These are phyloP conservation scores for Rhinopomastus cyanomelas DNA, from an alignment of 2,113 vertebrate genomes.

Conservation along the genomic window DNA sequence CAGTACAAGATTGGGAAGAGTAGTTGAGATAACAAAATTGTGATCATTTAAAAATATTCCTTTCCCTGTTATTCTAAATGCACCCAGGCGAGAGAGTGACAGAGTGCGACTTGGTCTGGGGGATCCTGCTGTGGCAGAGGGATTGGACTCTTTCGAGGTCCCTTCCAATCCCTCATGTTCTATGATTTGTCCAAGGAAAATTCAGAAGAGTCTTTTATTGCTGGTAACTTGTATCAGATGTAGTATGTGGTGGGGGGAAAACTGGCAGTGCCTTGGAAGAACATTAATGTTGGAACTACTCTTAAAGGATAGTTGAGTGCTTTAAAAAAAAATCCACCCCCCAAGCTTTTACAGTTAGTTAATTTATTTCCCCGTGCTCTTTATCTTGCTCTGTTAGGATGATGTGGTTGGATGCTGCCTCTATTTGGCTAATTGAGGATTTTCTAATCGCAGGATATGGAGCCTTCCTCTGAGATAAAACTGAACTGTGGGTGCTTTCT, in stretches of 20 bases:
- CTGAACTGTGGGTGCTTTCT: not conserved
- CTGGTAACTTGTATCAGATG: not conserved
- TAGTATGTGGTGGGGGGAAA: not conserved
- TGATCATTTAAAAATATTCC: not conserved
- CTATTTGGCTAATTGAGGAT: not conserved
- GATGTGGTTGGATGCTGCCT: not conserved
- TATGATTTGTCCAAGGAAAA: not conserved
- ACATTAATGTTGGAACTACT: not conserved
- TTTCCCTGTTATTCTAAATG: not conserved
- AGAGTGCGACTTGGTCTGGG: no score
- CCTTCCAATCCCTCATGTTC: no score
- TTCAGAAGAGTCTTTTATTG: constrained; percentile 10
- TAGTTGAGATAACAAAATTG: not conserved
- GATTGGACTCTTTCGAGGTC: no score
- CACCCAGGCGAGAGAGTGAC: not conserved
- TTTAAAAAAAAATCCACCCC: not conserved
- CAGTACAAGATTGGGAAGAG: not conserved
- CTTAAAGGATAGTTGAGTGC: not conserved
- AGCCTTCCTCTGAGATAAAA: not conserved
- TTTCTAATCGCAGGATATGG: not conserved
- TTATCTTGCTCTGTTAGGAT: not conserved
- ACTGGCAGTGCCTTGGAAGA: not conserved
- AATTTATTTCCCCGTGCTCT: not conserved
- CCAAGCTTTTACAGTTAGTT: not conserved
- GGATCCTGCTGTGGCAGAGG: no score